Evolutionary conservation across 2,797 vertebrate genomes (phyloP).

Genomic region (Premnoplex brunnescens): DNA sequence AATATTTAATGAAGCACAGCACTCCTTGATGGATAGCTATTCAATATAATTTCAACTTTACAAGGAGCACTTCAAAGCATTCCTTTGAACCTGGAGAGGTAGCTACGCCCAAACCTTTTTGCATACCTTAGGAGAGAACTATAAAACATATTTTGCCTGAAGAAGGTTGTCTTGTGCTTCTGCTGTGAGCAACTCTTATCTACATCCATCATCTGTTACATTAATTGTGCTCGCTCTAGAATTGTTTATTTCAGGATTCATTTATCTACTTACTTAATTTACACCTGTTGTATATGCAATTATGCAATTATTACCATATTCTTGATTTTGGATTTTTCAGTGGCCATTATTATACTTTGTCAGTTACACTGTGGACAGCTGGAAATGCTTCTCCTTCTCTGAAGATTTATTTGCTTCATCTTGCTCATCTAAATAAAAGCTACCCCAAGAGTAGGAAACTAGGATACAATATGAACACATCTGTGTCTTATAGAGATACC

Average conservation of each 20-base stretch:
- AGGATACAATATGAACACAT: not conserved
- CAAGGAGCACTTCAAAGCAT: constrained; percentile 2
- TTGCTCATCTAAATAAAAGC: not conserved
- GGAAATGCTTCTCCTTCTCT: not conserved
- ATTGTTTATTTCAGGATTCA: constrained; percentile 1
- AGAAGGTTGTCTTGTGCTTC: not conserved
- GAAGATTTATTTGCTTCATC: not conserved
- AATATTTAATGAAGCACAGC: not conserved
- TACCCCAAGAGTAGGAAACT: not conserved
- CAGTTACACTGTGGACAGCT: not conserved
- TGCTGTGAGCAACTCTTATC: not conserved
- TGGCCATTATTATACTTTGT: not conserved
- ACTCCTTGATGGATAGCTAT: not conserved
- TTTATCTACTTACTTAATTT: constrained; percentile 11
- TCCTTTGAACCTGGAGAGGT: not conserved
- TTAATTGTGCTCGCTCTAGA: not conserved
- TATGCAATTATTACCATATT: not conserved
- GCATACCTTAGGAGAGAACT: not conserved
- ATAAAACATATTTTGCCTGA: not conserved
- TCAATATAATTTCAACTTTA: not conserved
- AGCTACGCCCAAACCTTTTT: not conserved
- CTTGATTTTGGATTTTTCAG: not conserved
- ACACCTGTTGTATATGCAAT: not conserved
- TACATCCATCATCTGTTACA: not conserved
- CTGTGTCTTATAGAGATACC: not conserved